These are phyloP conservation scores for Neoniphon sammara DNA, from an alignment of 2,797 vertebrate genomes.

Conservation along the genomic window DNA sequence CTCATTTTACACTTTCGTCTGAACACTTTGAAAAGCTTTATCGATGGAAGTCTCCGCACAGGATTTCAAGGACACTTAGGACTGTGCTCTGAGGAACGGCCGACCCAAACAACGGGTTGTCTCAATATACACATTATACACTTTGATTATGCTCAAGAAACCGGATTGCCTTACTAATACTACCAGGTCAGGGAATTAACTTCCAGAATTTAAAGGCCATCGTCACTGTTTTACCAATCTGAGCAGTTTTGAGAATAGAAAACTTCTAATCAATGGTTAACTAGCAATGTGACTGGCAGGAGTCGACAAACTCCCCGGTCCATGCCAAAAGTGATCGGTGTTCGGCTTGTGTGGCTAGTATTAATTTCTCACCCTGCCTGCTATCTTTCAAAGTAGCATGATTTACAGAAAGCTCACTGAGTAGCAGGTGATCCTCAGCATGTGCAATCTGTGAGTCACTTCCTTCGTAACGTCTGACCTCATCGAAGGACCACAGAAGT, in stretches of 20 bases:
- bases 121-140: slow-evolving; percentile 10
- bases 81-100: slow-evolving; percentile 31
- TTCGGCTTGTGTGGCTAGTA: not conserved
- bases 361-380: not conserved
- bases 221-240: not conserved
- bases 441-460: not conserved
- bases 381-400: not conserved
- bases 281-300: not conserved
- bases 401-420: not conserved
- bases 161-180: not conserved
- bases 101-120: not conserved
- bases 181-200: not conserved
- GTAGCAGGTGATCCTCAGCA: slow-evolving; percentile 6
- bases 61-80: slow-evolving; percentile 57
- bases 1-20: not conserved
- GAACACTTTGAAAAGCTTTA: slow-evolving; percentile 6
- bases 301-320: not conserved
- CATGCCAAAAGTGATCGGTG: not conserved
- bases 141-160: not conserved
- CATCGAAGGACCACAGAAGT: not conserved
- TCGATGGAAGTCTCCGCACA: slow-evolving; percentile 5
- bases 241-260: not conserved
- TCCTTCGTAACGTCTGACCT: slow-evolving; percentile 8
- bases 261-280: not conserved
- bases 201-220: not conserved